Evolutionary conservation across 1,140 invertebrate species (phyloP).

Genomic region (Heliconius eleuchia): DNA sequence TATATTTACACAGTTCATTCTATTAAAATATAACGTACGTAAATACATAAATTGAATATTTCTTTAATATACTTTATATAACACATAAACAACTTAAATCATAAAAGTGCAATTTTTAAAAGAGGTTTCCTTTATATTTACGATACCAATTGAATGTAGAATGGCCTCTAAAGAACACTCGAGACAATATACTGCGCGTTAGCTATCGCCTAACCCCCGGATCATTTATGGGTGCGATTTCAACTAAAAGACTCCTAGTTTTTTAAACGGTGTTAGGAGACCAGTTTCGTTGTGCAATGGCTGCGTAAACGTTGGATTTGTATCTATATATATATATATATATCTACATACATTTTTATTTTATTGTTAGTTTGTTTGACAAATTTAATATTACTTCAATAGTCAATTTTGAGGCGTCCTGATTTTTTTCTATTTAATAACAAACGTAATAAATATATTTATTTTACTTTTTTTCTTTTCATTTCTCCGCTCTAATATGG

Average conservation of each 20-base stretch:
- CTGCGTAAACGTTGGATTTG: constrained; percentile 28
- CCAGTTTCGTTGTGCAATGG: constrained; percentile 35
- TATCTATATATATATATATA: neutral
- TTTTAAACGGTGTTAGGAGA: constrained; percentile 49
- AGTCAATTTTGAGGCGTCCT: no score
- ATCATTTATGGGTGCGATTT: constrained; percentile 46
- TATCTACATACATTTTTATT: constrained; percentile 7
- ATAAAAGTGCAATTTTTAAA: constrained; percentile 13
- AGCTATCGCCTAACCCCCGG: constrained; percentile 39
- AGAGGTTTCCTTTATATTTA: constrained; percentile 23
- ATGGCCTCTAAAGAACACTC: constrained; percentile 35
- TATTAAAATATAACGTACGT: neutral
- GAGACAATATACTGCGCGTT: constrained; percentile 35
- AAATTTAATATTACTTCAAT: neutral
- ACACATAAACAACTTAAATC: constrained; percentile 13
- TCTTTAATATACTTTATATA: neutral
- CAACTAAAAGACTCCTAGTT: constrained; percentile 43
- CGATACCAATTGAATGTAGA: constrained; percentile 32
- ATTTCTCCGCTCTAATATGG: no score
- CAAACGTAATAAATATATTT: no score
- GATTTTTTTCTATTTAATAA: no score
- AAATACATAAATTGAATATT: neutral
- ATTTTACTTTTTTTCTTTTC: no score
- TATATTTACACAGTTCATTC: no score
- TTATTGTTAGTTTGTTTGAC: neutral